phyloP scores from a whole-genome alignment of 2,888 invertebrate genomes.

The Papilio gigon region DNA sequence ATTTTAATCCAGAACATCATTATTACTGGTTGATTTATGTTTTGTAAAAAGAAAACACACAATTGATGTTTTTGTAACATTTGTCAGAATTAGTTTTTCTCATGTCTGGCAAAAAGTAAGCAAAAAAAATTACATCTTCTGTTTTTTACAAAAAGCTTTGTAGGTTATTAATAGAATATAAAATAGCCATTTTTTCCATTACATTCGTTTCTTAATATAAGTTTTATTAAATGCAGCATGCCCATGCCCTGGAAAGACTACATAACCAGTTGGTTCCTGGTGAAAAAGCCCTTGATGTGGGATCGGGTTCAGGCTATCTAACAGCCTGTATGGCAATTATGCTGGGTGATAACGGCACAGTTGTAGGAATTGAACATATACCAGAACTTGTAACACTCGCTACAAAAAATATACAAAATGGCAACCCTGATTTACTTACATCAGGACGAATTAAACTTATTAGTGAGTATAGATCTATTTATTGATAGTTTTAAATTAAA shows the following conservation, averaged over 20 bases:
- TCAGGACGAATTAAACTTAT: slow-evolving; percentile 86
- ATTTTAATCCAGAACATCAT: too few relatives aligned
- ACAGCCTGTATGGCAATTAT: slow-evolving; percentile 95
- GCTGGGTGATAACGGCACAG: slow-evolving; percentile 86
- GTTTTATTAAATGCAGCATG: slow-evolving; percentile 85
- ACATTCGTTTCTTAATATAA: too few relatives aligned
- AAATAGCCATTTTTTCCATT: too few relatives aligned
- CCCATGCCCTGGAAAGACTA: slow-evolving; percentile 93
- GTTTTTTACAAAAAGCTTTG: too few relatives aligned
- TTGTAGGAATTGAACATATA: slow-evolving; percentile 96
- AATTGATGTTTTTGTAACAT: background rate
- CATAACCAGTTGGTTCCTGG: slow-evolving; percentile 89
- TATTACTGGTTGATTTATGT: too few relatives aligned
- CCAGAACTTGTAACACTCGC: slow-evolving; percentile 89
- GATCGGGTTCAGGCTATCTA: slow-evolving; percentile 96
- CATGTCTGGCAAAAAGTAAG: background rate
- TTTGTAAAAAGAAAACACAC: too few relatives aligned
- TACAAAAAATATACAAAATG: slow-evolving; percentile 87
- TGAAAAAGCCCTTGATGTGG: slow-evolving; percentile 93
- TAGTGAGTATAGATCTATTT: slow-evolving; percentile 74
- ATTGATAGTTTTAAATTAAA: too few relatives aligned
- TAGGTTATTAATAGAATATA: too few relatives aligned
- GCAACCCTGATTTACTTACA: slow-evolving; percentile 86
- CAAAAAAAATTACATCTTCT: too few relatives aligned
- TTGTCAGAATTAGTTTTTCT: background rate